These are phyloP conservation scores for Macrobrachium rosenbergii DNA, from an alignment of 1,140 invertebrate genomes.

Conservation along the genomic window DNA sequence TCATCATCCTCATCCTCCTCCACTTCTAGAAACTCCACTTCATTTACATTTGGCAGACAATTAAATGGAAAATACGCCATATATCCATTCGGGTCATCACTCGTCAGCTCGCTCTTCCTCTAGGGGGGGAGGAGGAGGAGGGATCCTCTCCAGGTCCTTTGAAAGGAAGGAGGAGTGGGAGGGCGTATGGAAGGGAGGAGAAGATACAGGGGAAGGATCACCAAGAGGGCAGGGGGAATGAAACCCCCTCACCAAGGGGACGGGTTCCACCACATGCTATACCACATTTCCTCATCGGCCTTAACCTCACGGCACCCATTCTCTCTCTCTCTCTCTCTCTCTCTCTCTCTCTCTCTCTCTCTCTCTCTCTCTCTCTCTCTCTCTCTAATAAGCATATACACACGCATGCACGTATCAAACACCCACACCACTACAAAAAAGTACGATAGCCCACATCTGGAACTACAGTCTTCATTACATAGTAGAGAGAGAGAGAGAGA, in stretches of 20 bases:
- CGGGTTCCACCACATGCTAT: neutral
- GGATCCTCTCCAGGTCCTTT: no score
- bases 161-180: neutral
- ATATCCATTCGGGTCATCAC: no score
- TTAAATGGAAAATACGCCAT: no score
- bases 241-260: neutral
- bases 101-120: no score
- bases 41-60: neutral
- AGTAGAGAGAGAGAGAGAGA: no score
- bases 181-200: neutral
- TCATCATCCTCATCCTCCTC: neutral
- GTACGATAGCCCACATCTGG: no score
- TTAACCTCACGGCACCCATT: neutral
- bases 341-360: slow-evolving; percentile 16
- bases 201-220: neutral
- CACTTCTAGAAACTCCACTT: neutral
- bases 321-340: neutral
- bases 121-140: neutral
- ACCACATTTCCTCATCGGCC: slow-evolving; percentile 17
- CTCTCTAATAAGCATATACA: neutral
- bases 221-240: neutral
- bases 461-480: no score
- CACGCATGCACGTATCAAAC: neutral
- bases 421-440: no score
- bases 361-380: slow-evolving; percentile 10